phyloP scores from a whole-genome alignment of 92 coral and sea anemone species.

The Epizoanthus scotinus region DNA sequence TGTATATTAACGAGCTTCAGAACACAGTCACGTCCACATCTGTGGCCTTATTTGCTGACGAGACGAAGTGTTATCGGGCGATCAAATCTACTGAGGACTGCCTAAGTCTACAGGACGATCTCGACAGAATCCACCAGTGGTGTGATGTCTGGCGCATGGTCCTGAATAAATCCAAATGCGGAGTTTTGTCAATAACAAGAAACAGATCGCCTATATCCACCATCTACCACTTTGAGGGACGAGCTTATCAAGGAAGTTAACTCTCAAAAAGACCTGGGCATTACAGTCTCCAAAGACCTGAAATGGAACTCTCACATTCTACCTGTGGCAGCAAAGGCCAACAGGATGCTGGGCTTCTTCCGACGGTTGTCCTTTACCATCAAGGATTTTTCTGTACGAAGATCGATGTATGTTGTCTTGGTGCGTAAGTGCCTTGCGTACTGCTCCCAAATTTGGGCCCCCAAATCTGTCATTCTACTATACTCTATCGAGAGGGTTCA shows the following conservation, averaged over 20 bases:
- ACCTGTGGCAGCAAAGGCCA: not conserved
- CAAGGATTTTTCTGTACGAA: not conserved
- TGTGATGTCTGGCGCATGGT: not conserved
- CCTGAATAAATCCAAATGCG: conserved; percentile 21
- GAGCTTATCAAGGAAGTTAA: not conserved
- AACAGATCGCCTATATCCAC: too few relatives aligned
- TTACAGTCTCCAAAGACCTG: not conserved
- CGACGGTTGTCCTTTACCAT: not conserved
- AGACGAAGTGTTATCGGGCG: conserved; percentile 27
- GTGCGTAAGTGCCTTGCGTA: conserved; percentile 19
- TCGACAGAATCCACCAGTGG: not conserved
- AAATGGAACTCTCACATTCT: conserved; percentile 1
- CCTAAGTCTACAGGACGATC: conserved; percentile 17
- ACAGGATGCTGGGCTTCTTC: not conserved
- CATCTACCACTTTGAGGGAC: too few relatives aligned
- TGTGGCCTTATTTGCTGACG: conserved; percentile 21
- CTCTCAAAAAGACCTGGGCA: conserved; percentile 38
- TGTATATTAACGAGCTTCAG: not conserved
- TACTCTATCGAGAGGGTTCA: conserved; percentile 44
- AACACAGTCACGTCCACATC: conserved; percentile 16
- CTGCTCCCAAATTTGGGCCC: conserved; percentile 45
- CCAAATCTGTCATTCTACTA: conserved; percentile 47
- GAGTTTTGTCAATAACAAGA: not conserved
- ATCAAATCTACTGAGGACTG: conserved; percentile 12
- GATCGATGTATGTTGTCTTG: not conserved